These are phyloP conservation scores for Micromussa lordhowensis DNA, from an alignment of 92 coral and sea anemone species.

Conservation along the genomic window DNA sequence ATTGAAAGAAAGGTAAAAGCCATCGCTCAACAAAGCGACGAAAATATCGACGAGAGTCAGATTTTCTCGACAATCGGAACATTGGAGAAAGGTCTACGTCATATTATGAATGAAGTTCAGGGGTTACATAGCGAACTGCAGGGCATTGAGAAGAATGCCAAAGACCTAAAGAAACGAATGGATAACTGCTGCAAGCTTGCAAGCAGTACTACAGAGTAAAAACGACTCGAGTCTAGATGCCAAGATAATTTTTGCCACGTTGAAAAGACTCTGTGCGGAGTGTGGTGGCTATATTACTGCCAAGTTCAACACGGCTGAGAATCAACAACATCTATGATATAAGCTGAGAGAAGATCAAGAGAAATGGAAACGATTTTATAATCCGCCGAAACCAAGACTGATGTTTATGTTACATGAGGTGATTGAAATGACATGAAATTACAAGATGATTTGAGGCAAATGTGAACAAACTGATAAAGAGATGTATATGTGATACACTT, in stretches of 20 bases:
- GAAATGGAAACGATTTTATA: neutral
- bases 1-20: neutral
- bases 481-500: neutral
- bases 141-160: conserved; percentile 10
- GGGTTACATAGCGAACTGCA: conserved; percentile 18
- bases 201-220: neutral
- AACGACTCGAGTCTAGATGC: neutral
- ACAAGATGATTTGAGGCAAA: neutral
- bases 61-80: conserved; percentile 21
- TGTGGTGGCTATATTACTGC: too few relatives aligned
- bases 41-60: conserved; percentile 31
- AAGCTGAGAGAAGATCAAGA: neutral
- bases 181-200: neutral
- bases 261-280: neutral
- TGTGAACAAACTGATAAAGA: neutral
- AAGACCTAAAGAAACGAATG: conserved; percentile 4
- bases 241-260: neutral
- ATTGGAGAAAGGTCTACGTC: conserved; percentile 13
- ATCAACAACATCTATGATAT: neutral
- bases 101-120: conserved; percentile 4
- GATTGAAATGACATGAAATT: neutral
- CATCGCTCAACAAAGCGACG: neutral
- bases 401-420: neutral
- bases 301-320: neutral
- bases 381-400: neutral